phyloP scores from a whole-genome alignment of 2,888 invertebrate genomes.

The Ligdia adustata region DNA sequence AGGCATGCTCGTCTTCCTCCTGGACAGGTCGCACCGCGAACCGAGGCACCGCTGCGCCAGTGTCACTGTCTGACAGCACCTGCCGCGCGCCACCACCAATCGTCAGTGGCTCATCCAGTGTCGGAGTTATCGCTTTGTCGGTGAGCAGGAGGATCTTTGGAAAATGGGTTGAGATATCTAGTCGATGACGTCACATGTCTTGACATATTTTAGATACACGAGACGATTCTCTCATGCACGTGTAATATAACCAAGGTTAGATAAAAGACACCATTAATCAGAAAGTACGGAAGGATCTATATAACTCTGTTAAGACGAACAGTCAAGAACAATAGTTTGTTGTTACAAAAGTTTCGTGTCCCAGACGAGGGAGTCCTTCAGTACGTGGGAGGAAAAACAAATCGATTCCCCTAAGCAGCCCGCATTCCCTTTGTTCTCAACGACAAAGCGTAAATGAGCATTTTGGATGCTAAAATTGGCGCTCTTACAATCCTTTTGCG shows the following conservation, averaged over 20 bases:
- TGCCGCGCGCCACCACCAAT: slow-evolving; percentile 46
- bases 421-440: slow-evolving; percentile 26
- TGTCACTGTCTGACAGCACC: slow-evolving; percentile 82
- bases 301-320: slow-evolving; percentile 6
- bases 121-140: slow-evolving; percentile 29
- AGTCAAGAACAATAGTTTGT: slow-evolving; percentile 1
- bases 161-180: slow-evolving; percentile 9
- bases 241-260: no score
- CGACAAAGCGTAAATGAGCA: slow-evolving; percentile 27
- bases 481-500: slow-evolving; percentile 7
- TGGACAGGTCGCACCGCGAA: slow-evolving; percentile 88
- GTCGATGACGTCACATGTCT: no score
- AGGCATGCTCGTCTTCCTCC: slow-evolving; percentile 86
- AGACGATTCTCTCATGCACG: no score
- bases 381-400: slow-evolving; percentile 9
- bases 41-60: slow-evolving; percentile 75
- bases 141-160: slow-evolving; percentile 26
- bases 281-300: slow-evolving; percentile 5
- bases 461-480: slow-evolving; percentile 22
- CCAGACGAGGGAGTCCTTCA: slow-evolving; percentile 9
- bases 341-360: slow-evolving; percentile 11
- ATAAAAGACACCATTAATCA: no score
- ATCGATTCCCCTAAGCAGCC: slow-evolving; percentile 17
- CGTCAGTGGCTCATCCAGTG: slow-evolving; percentile 28
- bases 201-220: no score